Percentiles rank a stretch among this genome's conserved stretches.
phyloP scores from a whole-genome alignment of 2,888 invertebrate species.

The Ptilodon capucinus region DNA sequence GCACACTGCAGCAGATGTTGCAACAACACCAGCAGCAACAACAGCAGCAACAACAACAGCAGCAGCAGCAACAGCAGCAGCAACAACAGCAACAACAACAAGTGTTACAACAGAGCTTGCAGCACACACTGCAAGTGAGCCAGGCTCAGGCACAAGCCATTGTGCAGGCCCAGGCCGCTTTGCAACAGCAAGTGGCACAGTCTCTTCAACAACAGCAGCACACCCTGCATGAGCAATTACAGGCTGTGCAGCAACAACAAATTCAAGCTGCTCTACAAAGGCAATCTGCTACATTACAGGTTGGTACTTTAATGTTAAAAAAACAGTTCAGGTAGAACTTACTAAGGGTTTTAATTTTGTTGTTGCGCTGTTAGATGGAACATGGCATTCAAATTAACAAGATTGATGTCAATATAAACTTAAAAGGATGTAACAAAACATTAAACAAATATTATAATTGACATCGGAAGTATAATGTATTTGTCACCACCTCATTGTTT shows the following conservation, averaged over 20 bases:
- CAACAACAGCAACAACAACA: slow-evolving; percentile 58
- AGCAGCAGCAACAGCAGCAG: slow-evolving; percentile 48
- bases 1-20: slow-evolving; percentile 44
- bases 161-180: slow-evolving; percentile 70
- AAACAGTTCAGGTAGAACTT: too few relatives aligned
- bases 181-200: slow-evolving; percentile 76
- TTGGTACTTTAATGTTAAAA: too few relatives aligned
- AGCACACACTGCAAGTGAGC: slow-evolving; percentile 70
- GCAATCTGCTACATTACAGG: slow-evolving; percentile 75
- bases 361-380: too few relatives aligned
- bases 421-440: too few relatives aligned
- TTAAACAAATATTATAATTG: too few relatives aligned
- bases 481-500: too few relatives aligned
- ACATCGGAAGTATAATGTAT: too few relatives aligned
- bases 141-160: slow-evolving; percentile 75
- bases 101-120: slow-evolving; percentile 62
- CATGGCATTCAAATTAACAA: too few relatives aligned
- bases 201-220: slow-evolving; percentile 75
- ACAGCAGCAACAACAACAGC: slow-evolving; percentile 48
- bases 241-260: slow-evolving; percentile 75
- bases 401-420: too few relatives aligned
- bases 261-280: slow-evolving; percentile 75
- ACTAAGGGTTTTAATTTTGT: too few relatives aligned
- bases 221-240: slow-evolving; percentile 71
- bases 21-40: slow-evolving; percentile 55